phyloP scores from a whole-genome alignment of 2,113 vertebrate genomes.

The Calidris pygmaea region DNA sequence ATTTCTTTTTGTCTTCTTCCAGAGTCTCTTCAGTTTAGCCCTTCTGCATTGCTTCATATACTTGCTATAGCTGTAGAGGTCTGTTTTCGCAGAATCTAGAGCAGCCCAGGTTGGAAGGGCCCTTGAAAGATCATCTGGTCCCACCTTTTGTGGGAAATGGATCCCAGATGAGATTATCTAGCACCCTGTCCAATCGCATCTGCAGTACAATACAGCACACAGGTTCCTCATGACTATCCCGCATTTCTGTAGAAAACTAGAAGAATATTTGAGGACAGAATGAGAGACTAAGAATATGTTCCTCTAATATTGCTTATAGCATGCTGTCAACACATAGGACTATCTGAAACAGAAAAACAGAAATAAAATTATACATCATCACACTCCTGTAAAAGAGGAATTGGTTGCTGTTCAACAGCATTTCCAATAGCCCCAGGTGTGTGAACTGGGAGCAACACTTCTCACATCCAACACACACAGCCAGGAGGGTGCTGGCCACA shows the following conservation, averaged over 20 bases:
- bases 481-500: not conserved
- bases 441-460: not conserved
- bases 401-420: not conserved
- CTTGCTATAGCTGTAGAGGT: not conserved
- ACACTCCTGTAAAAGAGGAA: not conserved
- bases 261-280: not conserved
- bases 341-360: not conserved
- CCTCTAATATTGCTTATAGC: not conserved
- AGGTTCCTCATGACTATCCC: not conserved
- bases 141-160: not conserved
- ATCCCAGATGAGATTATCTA: not conserved
- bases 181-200: rapidly evolving
- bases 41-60: not conserved
- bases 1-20: not conserved
- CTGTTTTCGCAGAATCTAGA: not conserved
- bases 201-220: not conserved
- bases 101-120: not conserved
- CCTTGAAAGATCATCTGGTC: not conserved
- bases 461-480: rapidly evolving
- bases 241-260: not conserved
- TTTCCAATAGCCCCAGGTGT: not conserved
- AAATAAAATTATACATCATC: not conserved
- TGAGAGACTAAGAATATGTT: not conserved
- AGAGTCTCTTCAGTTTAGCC: not conserved
- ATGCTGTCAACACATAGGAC: not conserved